Evolutionary conservation across 1,140 invertebrate species (phyloP).

Genomic region (Saccostrea glomerata): DNA sequence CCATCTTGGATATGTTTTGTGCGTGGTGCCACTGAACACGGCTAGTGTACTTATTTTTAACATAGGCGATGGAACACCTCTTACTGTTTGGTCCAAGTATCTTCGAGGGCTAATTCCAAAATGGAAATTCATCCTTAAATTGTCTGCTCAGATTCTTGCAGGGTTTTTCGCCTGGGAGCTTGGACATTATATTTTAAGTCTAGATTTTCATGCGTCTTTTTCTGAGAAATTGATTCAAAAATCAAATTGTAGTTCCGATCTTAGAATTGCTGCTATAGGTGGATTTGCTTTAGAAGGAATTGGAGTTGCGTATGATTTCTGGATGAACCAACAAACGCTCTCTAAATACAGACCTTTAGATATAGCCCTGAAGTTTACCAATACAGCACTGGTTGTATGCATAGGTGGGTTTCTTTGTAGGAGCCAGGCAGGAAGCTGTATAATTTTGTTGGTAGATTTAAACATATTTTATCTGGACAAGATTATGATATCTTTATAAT

Average conservation of each 20-base stretch:
- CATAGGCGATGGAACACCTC: constrained; percentile 29
- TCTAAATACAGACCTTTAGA: constrained; percentile 29
- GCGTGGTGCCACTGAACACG: constrained; percentile 43
- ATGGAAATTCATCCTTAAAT: background rate
- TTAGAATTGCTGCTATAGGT: background rate
- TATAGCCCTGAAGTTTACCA: constrained; percentile 40
- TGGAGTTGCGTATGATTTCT: constrained; percentile 44
- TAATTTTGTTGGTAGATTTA: too few species aligned
- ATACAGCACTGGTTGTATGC: constrained; percentile 34
- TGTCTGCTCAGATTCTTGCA: constrained; percentile 22
- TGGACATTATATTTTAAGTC: constrained; percentile 22
- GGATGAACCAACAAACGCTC: constrained; percentile 38
- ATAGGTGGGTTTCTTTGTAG: constrained; percentile 3
- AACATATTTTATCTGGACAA: too few species aligned
- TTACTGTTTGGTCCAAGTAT: constrained; percentile 33
- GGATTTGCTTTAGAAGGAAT: constrained; percentile 41
- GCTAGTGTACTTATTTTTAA: constrained; percentile 18
- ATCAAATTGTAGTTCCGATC: constrained; percentile 36
- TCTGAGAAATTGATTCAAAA: background rate
- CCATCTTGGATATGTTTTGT: constrained; percentile 34
- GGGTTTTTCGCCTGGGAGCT: constrained; percentile 33
- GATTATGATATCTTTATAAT: too few species aligned
- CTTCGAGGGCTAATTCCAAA: constrained; percentile 12
- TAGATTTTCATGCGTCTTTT: constrained; percentile 47
- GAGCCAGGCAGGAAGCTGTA: too few species aligned